These are phyloP conservation scores for Hydrolagus affinis DNA, from an alignment of 2,113 vertebrate species.

Conservation along the genomic window DNA sequence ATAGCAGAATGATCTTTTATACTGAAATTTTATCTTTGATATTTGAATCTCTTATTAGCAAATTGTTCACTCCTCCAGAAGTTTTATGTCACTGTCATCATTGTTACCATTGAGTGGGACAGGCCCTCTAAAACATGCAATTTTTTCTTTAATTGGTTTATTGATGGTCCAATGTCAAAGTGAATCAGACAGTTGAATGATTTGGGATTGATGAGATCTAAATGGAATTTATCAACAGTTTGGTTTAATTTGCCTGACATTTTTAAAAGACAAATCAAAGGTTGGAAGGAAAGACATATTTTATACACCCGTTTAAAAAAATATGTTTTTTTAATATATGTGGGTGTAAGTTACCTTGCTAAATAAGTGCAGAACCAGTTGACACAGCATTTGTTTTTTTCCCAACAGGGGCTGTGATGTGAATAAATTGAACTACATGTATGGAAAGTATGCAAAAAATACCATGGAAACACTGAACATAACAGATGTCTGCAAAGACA, in stretches of 20 bases:
- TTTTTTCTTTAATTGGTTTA: background rate
- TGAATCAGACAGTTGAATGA: background rate
- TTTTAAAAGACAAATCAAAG: background rate
- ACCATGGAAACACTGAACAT: constrained; percentile 89
- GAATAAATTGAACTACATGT: constrained; percentile 90
- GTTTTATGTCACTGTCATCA: too few species aligned
- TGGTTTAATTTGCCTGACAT: background rate
- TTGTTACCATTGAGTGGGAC: background rate
- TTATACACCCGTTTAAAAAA: too few species aligned
- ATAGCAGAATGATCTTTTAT: too few species aligned
- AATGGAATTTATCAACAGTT: background rate
- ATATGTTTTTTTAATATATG: background rate
- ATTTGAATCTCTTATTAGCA: too few species aligned
- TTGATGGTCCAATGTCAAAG: background rate
- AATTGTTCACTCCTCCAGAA: too few species aligned
- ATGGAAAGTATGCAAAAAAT: constrained; percentile 85
- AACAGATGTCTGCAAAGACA: constrained; percentile 72
- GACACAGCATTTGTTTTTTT: constrained; percentile 34
- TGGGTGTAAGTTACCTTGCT: background rate
- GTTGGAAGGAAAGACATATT: background rate
- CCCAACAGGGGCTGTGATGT: constrained; percentile 66
- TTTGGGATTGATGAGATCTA: background rate
- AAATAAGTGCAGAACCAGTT: background rate
- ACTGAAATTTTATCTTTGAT: too few species aligned
- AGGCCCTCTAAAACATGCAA: background rate